phyloP scores from a whole-genome alignment of 1,140 invertebrate species.

The Myzus persicae region DNA sequence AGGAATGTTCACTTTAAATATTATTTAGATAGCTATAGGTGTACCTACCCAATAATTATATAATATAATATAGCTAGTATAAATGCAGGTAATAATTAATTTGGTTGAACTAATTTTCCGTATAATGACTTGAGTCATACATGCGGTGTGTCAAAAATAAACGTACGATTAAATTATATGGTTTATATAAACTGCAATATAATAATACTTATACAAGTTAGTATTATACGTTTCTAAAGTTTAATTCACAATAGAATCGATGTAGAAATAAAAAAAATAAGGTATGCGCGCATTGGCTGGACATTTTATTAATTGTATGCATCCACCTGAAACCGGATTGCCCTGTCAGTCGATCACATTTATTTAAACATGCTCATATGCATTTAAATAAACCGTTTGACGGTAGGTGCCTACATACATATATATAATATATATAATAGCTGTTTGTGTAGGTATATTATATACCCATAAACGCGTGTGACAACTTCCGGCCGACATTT shows the following conservation, averaged over 20 bases:
- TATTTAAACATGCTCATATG: neutral
- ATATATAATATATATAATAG: neutral
- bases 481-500: constrained; percentile 56
- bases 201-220: too few species aligned
- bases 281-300: neutral
- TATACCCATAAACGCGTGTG: neutral
- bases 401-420: neutral
- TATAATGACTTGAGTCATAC: too few species aligned
- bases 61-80: too few species aligned
- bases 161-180: too few species aligned
- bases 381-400: neutral
- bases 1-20: too few species aligned
- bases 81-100: too few species aligned
- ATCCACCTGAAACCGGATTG: constrained; percentile 50
- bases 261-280: neutral
- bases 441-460: neutral
- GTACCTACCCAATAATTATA: too few species aligned
- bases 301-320: constrained; percentile 42
- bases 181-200: too few species aligned
- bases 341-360: constrained; percentile 41
- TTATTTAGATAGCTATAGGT: too few species aligned
- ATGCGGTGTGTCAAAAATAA: too few species aligned
- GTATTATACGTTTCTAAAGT: neutral
- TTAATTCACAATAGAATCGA: neutral
- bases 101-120: too few species aligned